These are phyloP conservation scores for Noctua janthe DNA, from an alignment of 2,888 invertebrate species.

Conservation along the genomic window DNA sequence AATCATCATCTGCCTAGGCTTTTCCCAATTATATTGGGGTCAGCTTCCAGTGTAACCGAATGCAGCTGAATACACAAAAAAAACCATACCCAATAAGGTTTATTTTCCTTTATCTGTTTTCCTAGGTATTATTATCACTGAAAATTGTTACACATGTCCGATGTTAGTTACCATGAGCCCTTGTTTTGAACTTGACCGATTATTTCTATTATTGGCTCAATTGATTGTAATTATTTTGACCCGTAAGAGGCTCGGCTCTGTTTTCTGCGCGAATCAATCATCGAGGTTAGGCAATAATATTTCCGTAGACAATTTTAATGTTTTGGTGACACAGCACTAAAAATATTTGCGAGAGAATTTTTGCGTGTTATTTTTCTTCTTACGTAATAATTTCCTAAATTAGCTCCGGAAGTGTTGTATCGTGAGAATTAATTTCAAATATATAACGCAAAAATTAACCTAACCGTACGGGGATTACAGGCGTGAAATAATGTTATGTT, in stretches of 20 bases:
- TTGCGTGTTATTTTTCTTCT: not conserved
- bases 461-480: too few species aligned
- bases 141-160: not conserved
- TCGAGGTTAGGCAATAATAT: conserved; percentile 10
- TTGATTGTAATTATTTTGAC: conserved; percentile 48
- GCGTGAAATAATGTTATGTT: too few species aligned
- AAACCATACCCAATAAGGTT: not conserved
- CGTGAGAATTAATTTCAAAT: not conserved
- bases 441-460: too few species aligned
- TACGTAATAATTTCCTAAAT: not conserved
- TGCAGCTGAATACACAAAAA: too few species aligned
- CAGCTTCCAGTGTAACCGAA: too few species aligned
- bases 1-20: too few species aligned
- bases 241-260: conserved; percentile 7
- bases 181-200: conserved; percentile 49
- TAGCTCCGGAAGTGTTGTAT: not conserved
- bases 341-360: not conserved
- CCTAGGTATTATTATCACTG: not conserved
- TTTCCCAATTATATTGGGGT: too few species aligned
- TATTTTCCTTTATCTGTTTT: not conserved
- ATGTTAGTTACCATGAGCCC: conserved; percentile 14
- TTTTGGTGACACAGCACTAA: not conserved
- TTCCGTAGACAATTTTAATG: conserved; percentile 2
- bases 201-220: conserved; percentile 31
- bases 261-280: conserved; percentile 22